A percentile compares a stretch with the other conserved stretches of the same genome.
Conservation (phyloP, 2,888 invertebrate species). For the Cosmia pyralina region DNA sequence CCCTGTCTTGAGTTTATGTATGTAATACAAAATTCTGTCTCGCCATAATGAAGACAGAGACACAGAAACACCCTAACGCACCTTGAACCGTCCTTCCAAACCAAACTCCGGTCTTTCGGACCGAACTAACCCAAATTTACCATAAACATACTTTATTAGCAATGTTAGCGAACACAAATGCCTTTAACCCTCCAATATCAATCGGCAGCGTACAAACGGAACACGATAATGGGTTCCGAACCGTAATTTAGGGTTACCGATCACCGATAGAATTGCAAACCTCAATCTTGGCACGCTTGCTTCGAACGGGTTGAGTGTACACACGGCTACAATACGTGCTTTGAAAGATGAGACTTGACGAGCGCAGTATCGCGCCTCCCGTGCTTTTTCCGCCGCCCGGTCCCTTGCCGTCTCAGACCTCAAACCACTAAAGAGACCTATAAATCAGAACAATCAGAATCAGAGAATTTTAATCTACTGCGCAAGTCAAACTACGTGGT, state of each 20-base stretch:
- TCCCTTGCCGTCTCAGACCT: no score
- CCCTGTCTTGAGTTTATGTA: background rate
- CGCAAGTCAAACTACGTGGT: no score
- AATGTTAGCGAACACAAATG: slow-evolving; percentile 60
- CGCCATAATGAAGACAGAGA: background rate
- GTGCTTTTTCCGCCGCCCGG: no score
- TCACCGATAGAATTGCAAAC: slow-evolving; percentile 79
- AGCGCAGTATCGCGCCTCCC: no score
- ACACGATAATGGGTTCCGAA: slow-evolving; percentile 73
- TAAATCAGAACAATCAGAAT: no score
- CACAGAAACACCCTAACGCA: background rate
- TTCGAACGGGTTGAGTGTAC: slow-evolving; percentile 60
- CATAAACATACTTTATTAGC: slow-evolving; percentile 62
- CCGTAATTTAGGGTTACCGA: slow-evolving; percentile 79
- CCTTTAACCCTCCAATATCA: slow-evolving; percentile 74
- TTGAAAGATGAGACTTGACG: no score
- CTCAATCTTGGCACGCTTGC: slow-evolving; percentile 74
- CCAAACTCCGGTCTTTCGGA: slow-evolving; percentile 18
- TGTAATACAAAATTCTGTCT: background rate
- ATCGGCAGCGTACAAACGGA: slow-evolving; percentile 73
- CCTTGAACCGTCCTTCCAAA: background rate
- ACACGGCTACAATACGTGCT: no score
- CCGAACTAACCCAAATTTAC: slow-evolving; percentile 42
- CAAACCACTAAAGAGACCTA: no score
- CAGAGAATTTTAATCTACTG: no score